Percentiles rank a stretch among this genome's conserved stretches.
These are phyloP conservation scores for Dallia pectoralis DNA, from an alignment of 2,797 vertebrate genomes.

Conservation along the genomic window DNA sequence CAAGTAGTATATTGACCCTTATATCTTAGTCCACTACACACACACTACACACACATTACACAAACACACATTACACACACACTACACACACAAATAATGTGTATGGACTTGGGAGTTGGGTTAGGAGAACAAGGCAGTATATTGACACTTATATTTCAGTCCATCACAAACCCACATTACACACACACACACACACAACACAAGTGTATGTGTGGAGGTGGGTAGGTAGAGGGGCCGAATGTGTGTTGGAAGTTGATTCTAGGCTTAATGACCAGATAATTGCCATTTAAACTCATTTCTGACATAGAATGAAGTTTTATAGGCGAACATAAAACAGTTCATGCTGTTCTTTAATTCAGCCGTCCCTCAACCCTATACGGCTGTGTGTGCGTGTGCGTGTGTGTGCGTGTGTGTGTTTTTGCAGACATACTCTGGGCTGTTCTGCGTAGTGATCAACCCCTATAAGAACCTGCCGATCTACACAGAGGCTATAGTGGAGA, in stretches of 20 bases:
- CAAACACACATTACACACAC: no score
- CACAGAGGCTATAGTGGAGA: conserved; percentile 90
- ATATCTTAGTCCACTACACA: neutral
- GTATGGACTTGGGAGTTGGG: neutral
- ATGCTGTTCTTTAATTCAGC: no score
- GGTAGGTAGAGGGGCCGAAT: neutral
- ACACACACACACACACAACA: neutral
- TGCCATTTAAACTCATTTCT: conserved; percentile 55
- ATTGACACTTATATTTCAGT: no score
- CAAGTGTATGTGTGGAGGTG: neutral
- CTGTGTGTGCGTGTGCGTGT: neutral
- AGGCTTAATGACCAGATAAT: conserved; percentile 57
- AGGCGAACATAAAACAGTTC: no score
- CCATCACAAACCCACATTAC: no score
- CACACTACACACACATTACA: conserved; percentile 1
- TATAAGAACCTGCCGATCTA: conserved; percentile 94
- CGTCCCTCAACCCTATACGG: no score
- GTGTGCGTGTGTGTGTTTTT: conserved; percentile 23
- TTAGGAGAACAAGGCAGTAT: no score
- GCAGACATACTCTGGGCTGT: conserved; percentile 92
- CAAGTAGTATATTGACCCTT: neutral
- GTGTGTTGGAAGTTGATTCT: no score
- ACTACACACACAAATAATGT: neutral
- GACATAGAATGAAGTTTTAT: conserved; percentile 66
- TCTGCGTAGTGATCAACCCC: conserved; percentile 93